Base-by-base conservation (phyloP, 2,888 invertebrate species). In the Chrysolina oricalcia region DNA sequence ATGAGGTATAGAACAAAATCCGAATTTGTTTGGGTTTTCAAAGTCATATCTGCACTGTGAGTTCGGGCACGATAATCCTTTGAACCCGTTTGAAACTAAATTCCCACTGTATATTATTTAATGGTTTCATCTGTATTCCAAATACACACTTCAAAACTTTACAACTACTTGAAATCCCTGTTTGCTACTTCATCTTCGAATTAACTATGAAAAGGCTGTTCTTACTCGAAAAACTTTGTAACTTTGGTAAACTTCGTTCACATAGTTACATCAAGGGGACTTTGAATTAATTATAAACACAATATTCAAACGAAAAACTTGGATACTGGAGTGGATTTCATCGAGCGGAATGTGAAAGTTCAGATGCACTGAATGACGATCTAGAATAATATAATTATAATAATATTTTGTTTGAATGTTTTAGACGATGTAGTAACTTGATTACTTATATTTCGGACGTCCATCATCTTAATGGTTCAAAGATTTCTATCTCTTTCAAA, bases 141-240 rank as follows among this genome's bases (percentile, higher is more conserved):
- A 15, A 59, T 59, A 59, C 59, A 59, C n/a, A 59, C 27, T 59
- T 59, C 23, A 10, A 10, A 17, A 59, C n/a, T 59, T 59, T n/a
- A 59, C 35, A 59, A 27, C 59, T 35, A 8, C 59, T 59, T 5
- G 27, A 8, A 59, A 59, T 59, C 59, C 59, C 59, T 35, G 59
- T 59, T 59, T 59, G 59, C n/a, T 27, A 35, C 59, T 59, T n/a
- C 15, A 23, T 59, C 59, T 59, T 53, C 21, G 59, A 59, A 59
- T 59, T 35, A 59, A 59, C 59, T 35, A 15, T 15, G 23, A 35
- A 59, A 59, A 59, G 15, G n/a, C 35, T 59, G 27, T 53, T 53
- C 19, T 4, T 19, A 53, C 53, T 53, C 48, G n/a, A 48, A 56
- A 56, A 59, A 59, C 59, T 27, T 59, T 35, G 23, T 35, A 15